A percentile compares a stretch with the other conserved stretches of the same genome.
Evolutionary conservation across 2,888 invertebrate species (phyloP).

Genomic region (Chrysodeixis includens): DNA sequence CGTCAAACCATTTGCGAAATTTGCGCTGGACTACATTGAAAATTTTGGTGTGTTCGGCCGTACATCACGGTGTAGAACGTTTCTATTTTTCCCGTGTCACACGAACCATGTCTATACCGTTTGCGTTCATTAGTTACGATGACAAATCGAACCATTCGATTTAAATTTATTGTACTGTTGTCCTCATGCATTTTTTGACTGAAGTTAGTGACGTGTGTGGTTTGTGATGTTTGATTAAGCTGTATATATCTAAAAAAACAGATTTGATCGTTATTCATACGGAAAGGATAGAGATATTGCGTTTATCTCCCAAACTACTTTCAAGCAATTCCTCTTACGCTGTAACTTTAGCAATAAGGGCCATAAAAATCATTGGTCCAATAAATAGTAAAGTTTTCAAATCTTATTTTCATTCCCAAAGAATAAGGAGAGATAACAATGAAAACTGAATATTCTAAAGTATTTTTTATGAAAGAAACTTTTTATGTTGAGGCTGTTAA

Average conservation of each 20-base stretch:
- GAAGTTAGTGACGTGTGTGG: not conserved
- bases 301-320: too few species aligned
- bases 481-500: slow-evolving; percentile 69
- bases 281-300: too few species aligned
- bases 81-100: slow-evolving; percentile 38
- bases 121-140: slow-evolving; percentile 39
- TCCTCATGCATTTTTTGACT: not conserved
- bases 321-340: not conserved
- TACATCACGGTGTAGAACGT: slow-evolving; percentile 35
- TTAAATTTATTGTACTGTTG: slow-evolving; percentile 18
- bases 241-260: too few species aligned
- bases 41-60: slow-evolving; percentile 23
- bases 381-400: slow-evolving; percentile 51
- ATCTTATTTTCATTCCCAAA: slow-evolving; percentile 64
- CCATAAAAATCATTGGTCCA: slow-evolving; percentile 29
- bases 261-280: too few species aligned
- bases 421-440: slow-evolving; percentile 54
- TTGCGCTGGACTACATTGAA: slow-evolving; percentile 16
- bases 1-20: slow-evolving; percentile 11
- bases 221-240: not conserved
- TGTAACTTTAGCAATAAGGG: not conserved
- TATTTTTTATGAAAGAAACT: slow-evolving; percentile 78
- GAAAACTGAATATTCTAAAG: slow-evolving; percentile 72
- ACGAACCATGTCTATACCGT: slow-evolving; percentile 20
- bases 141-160: slow-evolving; percentile 41